Conservation (phyloP, 2,797 vertebrate genomes). For the Coilia nasus region DNA sequence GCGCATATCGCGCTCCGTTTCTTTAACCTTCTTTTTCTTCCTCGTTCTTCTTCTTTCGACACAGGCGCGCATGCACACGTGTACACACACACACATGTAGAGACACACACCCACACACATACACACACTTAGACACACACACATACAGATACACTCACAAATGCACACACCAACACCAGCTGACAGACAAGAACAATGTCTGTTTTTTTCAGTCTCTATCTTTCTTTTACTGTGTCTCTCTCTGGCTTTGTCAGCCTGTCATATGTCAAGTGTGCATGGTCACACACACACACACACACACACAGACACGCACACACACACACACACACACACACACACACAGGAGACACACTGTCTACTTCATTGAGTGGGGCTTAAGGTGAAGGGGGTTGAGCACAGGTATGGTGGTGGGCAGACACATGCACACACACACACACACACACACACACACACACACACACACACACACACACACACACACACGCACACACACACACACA, state of each 20-base stretch:
- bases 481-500: background rate
- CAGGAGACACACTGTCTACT: background rate
- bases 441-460: background rate
- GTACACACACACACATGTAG: background rate
- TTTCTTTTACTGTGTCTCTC: background rate
- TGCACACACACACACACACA: conserved; percentile 14
- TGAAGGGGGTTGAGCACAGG: conserved; percentile 7
- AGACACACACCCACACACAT: no score
- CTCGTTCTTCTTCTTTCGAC: background rate
- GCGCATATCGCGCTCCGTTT: background rate
- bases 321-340: background rate
- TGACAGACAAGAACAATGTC: background rate
- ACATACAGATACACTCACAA: background rate
- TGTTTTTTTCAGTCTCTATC: background rate
- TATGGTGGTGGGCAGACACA: background rate
- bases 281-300: conserved; percentile 18
- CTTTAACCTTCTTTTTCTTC: background rate
- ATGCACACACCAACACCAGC: background rate
- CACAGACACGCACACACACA: background rate
- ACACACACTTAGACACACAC: background rate
- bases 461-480: conserved; percentile 16
- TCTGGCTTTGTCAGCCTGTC: background rate
- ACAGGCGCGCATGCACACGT: background rate
- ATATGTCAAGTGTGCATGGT: conserved; percentile 1
- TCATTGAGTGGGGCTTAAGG: background rate